phyloP scores from a whole-genome alignment of 2,113 vertebrate species.

The Oncorhynchus nerka region DNA sequence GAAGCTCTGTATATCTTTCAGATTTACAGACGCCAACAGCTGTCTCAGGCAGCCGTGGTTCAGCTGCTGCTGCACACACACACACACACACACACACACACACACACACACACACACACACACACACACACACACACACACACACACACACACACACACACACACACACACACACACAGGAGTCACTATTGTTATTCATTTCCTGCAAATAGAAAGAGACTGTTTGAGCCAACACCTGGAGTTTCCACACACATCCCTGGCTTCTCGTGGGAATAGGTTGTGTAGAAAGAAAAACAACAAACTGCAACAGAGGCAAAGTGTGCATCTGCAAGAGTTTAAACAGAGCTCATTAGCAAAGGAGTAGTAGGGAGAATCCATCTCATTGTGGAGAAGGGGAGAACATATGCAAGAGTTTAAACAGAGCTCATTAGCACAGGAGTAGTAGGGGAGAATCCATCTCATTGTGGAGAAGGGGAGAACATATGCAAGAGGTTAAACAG shows the following conservation, averaged over 20 bases:
- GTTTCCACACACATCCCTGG: constrained; percentile 14
- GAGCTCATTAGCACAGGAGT: not conserved
- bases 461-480: not conserved
- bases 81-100: too few species aligned
- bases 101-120: too few species aligned
- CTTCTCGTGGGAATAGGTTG: not conserved
- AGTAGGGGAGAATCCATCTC: not conserved
- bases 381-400: too few species aligned
- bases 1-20: not conserved
- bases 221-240: constrained; percentile 26
- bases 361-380: too few species aligned
- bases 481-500: constrained; percentile 8
- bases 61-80: not conserved
- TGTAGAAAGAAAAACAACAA: constrained; percentile 11
- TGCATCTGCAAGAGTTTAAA: not conserved
- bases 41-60: not conserved
- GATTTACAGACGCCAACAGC: not conserved
- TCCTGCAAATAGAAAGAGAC: constrained; percentile 19
- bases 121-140: too few species aligned
- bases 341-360: too few species aligned
- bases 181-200: constrained; percentile 21
- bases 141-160: too few species aligned
- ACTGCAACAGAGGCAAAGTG: not conserved
- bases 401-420: not conserved
- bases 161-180: not conserved